These are phyloP conservation scores for Ceyx margarethae DNA, from an alignment of 2,113 vertebrate genomes.

Conservation along the genomic window DNA sequence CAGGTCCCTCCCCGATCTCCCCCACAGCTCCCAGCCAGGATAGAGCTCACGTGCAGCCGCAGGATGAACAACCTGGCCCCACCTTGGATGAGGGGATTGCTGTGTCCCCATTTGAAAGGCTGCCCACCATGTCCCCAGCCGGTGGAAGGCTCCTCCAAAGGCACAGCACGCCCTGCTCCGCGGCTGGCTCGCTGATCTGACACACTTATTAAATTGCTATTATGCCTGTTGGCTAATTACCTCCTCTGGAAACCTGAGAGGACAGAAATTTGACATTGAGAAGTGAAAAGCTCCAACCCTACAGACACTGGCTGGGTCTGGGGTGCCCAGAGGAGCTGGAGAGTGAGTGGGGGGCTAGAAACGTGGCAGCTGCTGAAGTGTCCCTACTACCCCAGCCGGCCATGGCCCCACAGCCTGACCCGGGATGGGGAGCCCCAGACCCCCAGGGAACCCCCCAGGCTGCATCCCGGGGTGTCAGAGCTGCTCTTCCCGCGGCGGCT, in stretches of 20 bases:
- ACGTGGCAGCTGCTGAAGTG: accelerated
- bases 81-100: background rate
- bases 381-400: background rate
- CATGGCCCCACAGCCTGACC: accelerated
- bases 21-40: background rate
- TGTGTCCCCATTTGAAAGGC: background rate
- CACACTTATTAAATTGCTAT: background rate
- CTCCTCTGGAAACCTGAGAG: background rate
- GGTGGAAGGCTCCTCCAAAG: background rate
- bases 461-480: background rate
- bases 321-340: background rate
- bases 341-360: accelerated
- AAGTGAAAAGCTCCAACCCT: background rate
- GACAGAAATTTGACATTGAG: background rate
- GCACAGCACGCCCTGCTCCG: accelerated
- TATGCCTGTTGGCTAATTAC: slow-evolving; percentile 16
- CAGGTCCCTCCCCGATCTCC: accelerated
- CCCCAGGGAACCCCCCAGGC: background rate
- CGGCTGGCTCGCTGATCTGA: background rate
- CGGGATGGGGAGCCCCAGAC: background rate
- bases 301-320: accelerated
- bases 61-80: background rate
- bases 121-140: background rate
- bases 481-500: background rate
- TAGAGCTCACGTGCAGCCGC: accelerated